Evolutionary conservation across 2,888 invertebrate species (phyloP).

Genomic region (Phorcus lineatus): DNA sequence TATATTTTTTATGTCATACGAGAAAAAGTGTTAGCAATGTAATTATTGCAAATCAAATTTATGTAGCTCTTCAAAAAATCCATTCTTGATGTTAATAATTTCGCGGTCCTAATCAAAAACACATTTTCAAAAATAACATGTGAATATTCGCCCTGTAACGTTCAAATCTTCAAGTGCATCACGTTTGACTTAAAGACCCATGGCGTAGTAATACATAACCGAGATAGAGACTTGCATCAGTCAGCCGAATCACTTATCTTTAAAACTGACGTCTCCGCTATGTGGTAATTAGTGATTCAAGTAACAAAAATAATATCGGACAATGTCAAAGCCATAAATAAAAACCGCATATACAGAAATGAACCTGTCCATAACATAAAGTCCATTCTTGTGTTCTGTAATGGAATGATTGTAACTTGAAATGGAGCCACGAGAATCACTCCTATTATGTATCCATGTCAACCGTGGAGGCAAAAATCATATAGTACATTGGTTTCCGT

Average conservation of each 20-base stretch:
- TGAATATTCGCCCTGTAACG: too few relatives aligned
- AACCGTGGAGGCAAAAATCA: background rate
- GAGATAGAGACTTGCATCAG: background rate
- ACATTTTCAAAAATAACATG: too few relatives aligned
- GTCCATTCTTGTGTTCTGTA: background rate
- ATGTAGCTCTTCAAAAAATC: too few relatives aligned
- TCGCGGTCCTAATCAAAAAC: too few relatives aligned
- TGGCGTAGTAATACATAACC: constrained; percentile 8
- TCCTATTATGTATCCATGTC: background rate
- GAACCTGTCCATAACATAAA: too few relatives aligned
- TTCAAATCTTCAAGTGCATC: too few relatives aligned
- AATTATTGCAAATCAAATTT: too few relatives aligned
- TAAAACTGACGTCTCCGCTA: background rate
- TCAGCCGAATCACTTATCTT: background rate
- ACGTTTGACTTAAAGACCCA: background rate
- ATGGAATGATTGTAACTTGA: background rate
- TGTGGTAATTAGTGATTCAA: background rate
- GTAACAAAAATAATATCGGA: background rate
- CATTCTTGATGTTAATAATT: too few relatives aligned
- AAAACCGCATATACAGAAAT: too few relatives aligned
- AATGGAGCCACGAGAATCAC: background rate
- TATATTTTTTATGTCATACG: too few relatives aligned
- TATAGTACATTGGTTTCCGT: background rate
- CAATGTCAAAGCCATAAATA: background rate
- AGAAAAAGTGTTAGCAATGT: too few relatives aligned